A percentile compares a stretch with the other conserved stretches of the same genome.
Evolutionary conservation across 2,113 vertebrate species (phyloP).

Genomic region (Hemibagrus wyckioides): DNA sequence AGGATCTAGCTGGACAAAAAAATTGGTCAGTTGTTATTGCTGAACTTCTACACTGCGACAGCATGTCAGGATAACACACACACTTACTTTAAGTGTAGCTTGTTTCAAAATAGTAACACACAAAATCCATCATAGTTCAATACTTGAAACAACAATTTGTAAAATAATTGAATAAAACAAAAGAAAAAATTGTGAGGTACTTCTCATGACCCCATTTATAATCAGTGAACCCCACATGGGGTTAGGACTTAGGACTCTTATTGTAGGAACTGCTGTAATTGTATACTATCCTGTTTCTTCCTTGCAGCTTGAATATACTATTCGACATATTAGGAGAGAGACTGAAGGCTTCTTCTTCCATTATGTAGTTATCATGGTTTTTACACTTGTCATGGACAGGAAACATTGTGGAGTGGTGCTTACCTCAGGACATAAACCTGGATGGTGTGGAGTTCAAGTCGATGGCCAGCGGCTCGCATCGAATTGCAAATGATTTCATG

Average conservation of each 20-base stretch:
- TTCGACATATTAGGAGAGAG: not conserved
- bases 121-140: not conserved
- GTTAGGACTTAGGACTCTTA: not conserved
- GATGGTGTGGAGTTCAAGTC: constrained; percentile 99
- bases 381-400: constrained; percentile 71
- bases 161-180: not conserved
- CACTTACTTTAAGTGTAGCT: not conserved
- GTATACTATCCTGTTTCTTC: not conserved
- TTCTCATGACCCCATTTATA: not conserved
- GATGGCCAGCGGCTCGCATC: constrained; percentile 97
- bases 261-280: not conserved
- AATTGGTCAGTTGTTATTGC: not conserved
- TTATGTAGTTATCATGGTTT: not conserved
- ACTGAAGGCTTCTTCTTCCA: not conserved
- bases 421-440: constrained; percentile 92
- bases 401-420: constrained; percentile 97
- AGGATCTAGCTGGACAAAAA: not conserved
- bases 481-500: constrained; percentile 95
- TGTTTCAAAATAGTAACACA: not conserved
- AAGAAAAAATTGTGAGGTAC: not conserved
- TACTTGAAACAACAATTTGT: not conserved
- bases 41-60: not conserved
- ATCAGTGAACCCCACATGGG: not conserved
- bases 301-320: not conserved
- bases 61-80: not conserved